These are phyloP conservation scores for Hippocampus kuda DNA, from an alignment of 2,797 vertebrate genomes.

Conservation along the genomic window DNA sequence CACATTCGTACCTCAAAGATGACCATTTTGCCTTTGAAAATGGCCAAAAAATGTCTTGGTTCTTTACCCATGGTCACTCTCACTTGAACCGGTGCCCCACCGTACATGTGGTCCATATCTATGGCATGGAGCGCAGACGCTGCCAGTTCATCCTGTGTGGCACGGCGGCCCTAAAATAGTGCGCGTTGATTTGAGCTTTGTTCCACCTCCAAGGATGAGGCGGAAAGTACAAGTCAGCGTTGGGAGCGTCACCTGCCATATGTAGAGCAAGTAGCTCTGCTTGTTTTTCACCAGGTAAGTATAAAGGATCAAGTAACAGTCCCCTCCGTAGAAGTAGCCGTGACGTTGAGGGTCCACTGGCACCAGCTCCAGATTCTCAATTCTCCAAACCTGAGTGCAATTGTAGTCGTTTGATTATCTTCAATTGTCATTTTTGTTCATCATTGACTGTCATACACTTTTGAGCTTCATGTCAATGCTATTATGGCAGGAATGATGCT, in stretches of 20 bases:
- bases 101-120: conserved; percentile 69
- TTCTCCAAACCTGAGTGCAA: conserved; percentile 73
- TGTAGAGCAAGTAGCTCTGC: conserved; percentile 74
- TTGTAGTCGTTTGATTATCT: not conserved
- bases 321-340: conserved; percentile 84
- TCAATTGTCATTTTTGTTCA: too few relatives aligned
- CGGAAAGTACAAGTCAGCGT: too few relatives aligned
- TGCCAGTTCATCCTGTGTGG: conserved; percentile 75
- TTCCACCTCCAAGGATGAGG: not conserved
- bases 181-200: not conserved
- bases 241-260: conserved; percentile 75
- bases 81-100: conserved; percentile 73
- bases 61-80: conserved; percentile 84
- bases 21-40: conserved; percentile 83
- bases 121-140: conserved; percentile 79
- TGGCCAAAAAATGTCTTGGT: conserved; percentile 81
- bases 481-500: too few relatives aligned
- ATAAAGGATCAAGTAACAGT: conserved; percentile 85
- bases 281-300: conserved; percentile 69
- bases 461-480: too few relatives aligned
- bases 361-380: conserved; percentile 79
- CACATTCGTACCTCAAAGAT: conserved; percentile 73
- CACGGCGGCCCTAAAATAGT: conserved; percentile 68
- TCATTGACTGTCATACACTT: too few relatives aligned
- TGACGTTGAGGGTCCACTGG: conserved; percentile 62